Conservation (phyloP, 2,113 vertebrate species). For the Psittacara wagleri region DNA sequence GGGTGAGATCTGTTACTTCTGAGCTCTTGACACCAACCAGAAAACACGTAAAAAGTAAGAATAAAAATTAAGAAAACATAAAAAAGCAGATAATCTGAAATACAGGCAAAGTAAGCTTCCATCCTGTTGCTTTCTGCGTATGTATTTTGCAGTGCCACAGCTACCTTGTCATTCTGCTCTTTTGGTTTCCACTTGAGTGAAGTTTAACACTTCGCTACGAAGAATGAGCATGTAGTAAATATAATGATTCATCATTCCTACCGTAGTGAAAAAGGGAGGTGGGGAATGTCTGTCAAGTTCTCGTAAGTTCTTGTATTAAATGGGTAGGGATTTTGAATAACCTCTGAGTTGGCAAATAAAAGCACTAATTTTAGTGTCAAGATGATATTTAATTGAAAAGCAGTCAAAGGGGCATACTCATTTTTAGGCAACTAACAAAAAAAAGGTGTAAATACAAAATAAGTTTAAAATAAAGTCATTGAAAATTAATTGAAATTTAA, state of each 20-base stretch:
- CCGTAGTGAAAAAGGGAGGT: not conserved
- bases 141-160: fast-evolving
- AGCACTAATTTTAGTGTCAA: not conserved
- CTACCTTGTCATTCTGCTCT: not conserved
- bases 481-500: slow-evolving; percentile 60
- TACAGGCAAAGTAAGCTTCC: not conserved
- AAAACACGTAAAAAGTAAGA: not conserved
- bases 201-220: not conserved
- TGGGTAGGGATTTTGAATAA: slow-evolving; percentile 17
- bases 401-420: not conserved
- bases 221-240: slow-evolving; percentile 38
- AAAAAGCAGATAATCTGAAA: not conserved
- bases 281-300: slow-evolving; percentile 51
- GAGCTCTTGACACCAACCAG: not conserved
- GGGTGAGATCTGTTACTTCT: not conserved
- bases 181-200: not conserved
- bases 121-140: not conserved
- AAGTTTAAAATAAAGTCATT: slow-evolving; percentile 50
- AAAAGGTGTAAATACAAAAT: slow-evolving; percentile 40
- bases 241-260: slow-evolving; percentile 44
- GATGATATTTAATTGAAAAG: slow-evolving; percentile 43
- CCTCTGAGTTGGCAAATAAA: not conserved
- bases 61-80: not conserved
- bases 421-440: slow-evolving; percentile 15
- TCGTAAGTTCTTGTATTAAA: slow-evolving; percentile 32